Percentiles rank a stretch among this genome's conserved stretches.
Conservation (phyloP, 2,888 invertebrate species). For the Eucera pruinosa region DNA sequence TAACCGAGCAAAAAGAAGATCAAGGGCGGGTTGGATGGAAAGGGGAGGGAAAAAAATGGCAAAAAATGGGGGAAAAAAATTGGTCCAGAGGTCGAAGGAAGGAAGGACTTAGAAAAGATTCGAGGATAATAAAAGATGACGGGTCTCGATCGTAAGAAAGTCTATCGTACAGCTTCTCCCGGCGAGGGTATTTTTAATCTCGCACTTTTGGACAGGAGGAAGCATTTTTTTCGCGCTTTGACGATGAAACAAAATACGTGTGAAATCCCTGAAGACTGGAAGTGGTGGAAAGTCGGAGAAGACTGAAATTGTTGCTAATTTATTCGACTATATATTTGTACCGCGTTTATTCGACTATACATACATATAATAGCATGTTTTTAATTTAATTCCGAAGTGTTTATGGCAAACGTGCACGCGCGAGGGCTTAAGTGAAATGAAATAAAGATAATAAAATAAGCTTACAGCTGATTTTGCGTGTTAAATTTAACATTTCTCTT, state of each 20-base stretch:
- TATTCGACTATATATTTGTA: too few species aligned
- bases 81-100: neutral
- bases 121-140: constrained; percentile 29
- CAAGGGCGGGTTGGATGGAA: constrained; percentile 5
- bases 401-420: neutral
- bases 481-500: neutral
- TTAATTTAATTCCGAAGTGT: neutral
- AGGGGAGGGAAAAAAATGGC: neutral
- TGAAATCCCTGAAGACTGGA: too few species aligned
- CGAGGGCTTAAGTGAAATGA: too few species aligned
- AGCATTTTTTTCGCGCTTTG: neutral
- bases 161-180: constrained; percentile 13
- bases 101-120: constrained; percentile 17
- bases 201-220: neutral
- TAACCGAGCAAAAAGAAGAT: constrained; percentile 10
- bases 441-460: too few species aligned
- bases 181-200: constrained; percentile 32
- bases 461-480: neutral
- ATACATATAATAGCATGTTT: too few species aligned
- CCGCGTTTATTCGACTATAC: too few species aligned
- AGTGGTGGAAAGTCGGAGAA: neutral
- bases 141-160: constrained; percentile 44
- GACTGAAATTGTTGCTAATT: neutral
- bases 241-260: neutral
- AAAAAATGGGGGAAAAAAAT: constrained; percentile 1